Conservation (phyloP, 2,797 vertebrate species). For the Phylloscopus collybita region DNA sequence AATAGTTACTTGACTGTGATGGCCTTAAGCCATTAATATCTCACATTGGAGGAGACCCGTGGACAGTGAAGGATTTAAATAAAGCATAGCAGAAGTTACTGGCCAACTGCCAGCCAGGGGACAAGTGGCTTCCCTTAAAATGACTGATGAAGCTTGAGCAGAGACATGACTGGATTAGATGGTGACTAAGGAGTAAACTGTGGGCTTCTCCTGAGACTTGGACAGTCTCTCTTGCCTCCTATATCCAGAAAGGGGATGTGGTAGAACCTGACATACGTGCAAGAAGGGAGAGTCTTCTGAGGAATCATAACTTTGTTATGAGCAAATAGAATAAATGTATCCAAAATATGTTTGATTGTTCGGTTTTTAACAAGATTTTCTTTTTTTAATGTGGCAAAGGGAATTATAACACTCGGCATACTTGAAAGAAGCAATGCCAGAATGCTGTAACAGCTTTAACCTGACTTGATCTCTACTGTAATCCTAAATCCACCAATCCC, state of each 20-base stretch:
- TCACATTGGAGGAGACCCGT: slow-evolving; percentile 17
- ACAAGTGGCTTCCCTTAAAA: slow-evolving; percentile 53
- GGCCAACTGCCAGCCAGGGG: slow-evolving; percentile 30
- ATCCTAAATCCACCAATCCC: slow-evolving; percentile 83
- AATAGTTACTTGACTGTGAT: slow-evolving; percentile 42
- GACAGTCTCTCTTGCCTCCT: background rate
- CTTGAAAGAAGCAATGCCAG: slow-evolving; percentile 10
- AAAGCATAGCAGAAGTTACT: slow-evolving; percentile 33
- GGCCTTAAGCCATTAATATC: slow-evolving; percentile 45
- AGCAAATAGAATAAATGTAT: background rate
- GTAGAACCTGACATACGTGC: background rate
- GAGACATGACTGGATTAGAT: slow-evolving; percentile 33
- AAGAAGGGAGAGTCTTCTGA: background rate
- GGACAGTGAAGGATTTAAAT: slow-evolving; percentile 49
- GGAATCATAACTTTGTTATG: background rate
- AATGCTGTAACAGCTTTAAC: slow-evolving; percentile 62
- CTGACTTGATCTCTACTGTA: slow-evolving; percentile 74
- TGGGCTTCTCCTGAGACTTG: background rate
- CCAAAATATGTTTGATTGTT: background rate
- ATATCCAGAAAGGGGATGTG: background rate
- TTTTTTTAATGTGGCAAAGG: background rate
- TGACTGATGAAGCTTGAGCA: slow-evolving; percentile 40
- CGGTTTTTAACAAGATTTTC: background rate
- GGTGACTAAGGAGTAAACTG: slow-evolving; percentile 26
- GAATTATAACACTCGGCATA: background rate